Percentiles rank a stretch among this genome's conserved stretches.
phyloP scores from a whole-genome alignment of 2,113 vertebrate genomes.

The Salvator merianae region DNA sequence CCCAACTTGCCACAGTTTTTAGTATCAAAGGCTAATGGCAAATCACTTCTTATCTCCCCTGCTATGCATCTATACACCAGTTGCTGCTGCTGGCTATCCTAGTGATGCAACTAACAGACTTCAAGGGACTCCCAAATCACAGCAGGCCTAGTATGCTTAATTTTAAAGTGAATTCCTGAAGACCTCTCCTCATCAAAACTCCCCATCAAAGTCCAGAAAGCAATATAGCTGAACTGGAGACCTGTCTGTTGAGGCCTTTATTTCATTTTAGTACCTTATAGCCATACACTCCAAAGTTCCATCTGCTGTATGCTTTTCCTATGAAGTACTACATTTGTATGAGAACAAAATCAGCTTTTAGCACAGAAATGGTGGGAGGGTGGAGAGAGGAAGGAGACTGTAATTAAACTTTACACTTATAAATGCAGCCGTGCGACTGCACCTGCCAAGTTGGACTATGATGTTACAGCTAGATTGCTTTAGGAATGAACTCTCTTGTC shows the following conservation, averaged over 20 bases:
- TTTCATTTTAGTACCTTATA: background rate
- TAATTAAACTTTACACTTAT: slow-evolving; percentile 13
- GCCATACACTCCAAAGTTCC: background rate
- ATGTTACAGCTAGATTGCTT: slow-evolving; percentile 43
- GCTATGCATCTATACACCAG: too few relatives aligned
- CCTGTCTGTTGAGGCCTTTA: too few relatives aligned
- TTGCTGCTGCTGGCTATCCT: too few relatives aligned
- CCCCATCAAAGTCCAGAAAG: background rate
- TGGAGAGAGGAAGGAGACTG: background rate
- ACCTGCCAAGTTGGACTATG: slow-evolving; percentile 1
- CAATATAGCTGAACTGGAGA: background rate
- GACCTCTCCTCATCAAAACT: background rate
- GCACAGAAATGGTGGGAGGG: background rate
- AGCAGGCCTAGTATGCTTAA: too few relatives aligned
- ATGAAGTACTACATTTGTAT: background rate
- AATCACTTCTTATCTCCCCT: too few relatives aligned
- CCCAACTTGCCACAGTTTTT: too few relatives aligned
- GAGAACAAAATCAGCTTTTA: background rate
- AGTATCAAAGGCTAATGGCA: too few relatives aligned
- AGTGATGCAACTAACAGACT: too few relatives aligned
- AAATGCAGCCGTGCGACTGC: slow-evolving; percentile 5
- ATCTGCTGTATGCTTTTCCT: background rate
- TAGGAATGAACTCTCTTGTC: slow-evolving; percentile 46
- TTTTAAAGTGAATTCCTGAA: too few relatives aligned
- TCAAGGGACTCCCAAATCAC: too few relatives aligned